Evolutionary conservation across 2,888 invertebrate genomes (phyloP).

Genomic region (Cyclophora punctaria): DNA sequence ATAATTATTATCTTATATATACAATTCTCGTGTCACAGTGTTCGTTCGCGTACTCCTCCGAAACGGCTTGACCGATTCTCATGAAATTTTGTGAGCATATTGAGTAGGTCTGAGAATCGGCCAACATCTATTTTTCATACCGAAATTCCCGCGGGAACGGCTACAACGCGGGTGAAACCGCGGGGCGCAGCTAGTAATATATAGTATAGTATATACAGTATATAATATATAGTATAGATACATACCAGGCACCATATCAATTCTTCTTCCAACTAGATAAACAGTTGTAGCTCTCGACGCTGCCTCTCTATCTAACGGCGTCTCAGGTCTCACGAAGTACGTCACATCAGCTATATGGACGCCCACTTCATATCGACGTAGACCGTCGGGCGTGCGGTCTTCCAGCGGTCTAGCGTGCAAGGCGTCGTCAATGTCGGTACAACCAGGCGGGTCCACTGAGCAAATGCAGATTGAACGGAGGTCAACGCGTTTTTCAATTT

Average conservation of each 20-base stretch:
- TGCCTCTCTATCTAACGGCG: constrained; percentile 94
- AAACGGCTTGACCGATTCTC: no score
- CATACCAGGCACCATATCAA: constrained; percentile 86
- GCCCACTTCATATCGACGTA: constrained; percentile 79
- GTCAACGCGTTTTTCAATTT: constrained; percentile 85
- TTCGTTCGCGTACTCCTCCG: no score
- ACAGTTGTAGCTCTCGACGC: constrained; percentile 96
- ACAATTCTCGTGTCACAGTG: no score
- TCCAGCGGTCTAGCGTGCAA: constrained; percentile 88
- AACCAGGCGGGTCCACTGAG: constrained; percentile 98
- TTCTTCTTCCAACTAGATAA: constrained; percentile 94
- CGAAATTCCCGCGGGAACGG: no score
- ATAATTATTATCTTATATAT: no score
- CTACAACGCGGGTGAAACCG: no score
- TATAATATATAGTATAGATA: no score
- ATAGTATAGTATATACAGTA: no score
- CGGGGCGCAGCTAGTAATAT: no score
- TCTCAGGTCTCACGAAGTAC: constrained; percentile 95
- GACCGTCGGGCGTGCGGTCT: constrained; percentile 61
- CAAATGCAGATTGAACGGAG: constrained; percentile 90
- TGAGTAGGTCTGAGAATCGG: no score
- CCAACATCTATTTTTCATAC: no score
- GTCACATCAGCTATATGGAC: constrained; percentile 99
- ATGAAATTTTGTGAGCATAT: no score
- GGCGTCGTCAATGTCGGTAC: constrained; percentile 99